phyloP scores from a whole-genome alignment of 2,113 vertebrate genomes.

The Nycticebus coucang region DNA sequence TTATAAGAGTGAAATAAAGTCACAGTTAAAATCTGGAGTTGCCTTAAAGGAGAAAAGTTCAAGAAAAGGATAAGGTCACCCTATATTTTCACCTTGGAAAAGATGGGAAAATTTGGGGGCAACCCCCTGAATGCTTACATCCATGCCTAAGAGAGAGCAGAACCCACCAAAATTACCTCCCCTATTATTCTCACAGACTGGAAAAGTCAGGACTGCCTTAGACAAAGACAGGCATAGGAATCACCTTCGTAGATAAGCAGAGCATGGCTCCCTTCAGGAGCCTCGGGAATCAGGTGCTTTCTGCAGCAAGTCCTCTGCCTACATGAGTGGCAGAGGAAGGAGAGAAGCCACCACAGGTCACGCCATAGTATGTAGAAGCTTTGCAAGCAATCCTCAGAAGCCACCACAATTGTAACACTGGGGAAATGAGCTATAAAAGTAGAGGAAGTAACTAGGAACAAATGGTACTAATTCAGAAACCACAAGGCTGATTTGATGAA shows the following conservation, averaged over 20 bases:
- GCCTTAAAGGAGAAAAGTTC: background rate
- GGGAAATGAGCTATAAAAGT: background rate
- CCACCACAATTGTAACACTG: background rate
- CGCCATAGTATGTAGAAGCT: background rate
- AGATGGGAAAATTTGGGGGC: background rate
- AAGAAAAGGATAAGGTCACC: background rate
- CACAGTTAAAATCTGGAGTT: constrained; percentile 26
- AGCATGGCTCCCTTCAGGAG: background rate
- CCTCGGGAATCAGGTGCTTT: background rate
- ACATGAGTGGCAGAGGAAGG: background rate
- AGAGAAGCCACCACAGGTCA: background rate
- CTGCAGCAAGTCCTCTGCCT: background rate
- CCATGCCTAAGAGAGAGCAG: background rate
- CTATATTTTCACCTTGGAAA: background rate
- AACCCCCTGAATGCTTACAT: background rate
- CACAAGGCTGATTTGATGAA: background rate
- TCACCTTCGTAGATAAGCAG: background rate
- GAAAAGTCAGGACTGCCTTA: background rate
- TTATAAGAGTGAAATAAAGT: background rate
- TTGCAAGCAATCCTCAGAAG: background rate
- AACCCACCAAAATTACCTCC: background rate
- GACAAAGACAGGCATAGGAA: background rate
- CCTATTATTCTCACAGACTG: background rate
- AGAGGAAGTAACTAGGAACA: background rate
- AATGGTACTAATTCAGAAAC: constrained; percentile 18